Evolutionary conservation across 2,113 vertebrate genomes (phyloP).

Genomic region (Lamprotornis superbus): DNA sequence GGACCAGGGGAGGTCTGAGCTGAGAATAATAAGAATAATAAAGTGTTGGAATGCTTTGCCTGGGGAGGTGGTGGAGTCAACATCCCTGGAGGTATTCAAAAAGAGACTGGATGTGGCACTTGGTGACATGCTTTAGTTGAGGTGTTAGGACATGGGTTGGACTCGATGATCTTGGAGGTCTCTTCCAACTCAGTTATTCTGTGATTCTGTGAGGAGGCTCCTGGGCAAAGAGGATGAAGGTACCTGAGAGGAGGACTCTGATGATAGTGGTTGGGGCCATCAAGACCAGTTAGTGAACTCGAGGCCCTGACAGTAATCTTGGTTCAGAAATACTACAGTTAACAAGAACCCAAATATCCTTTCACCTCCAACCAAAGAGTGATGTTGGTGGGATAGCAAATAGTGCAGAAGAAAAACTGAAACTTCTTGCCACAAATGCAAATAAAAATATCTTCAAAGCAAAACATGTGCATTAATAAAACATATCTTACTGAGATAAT

Average conservation of each 20-base stretch:
- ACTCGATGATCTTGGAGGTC: too few relatives aligned
- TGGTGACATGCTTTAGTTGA: too few relatives aligned
- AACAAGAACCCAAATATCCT: neutral
- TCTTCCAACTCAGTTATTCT: too few relatives aligned
- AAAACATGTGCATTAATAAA: neutral
- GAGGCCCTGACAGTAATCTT: neutral
- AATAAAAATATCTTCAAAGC: slow-evolving; percentile 6
- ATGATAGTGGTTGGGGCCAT: neutral
- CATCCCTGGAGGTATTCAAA: too few relatives aligned
- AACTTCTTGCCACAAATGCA: neutral
- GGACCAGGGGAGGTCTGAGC: neutral
- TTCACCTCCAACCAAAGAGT: neutral
- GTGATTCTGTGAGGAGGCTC: neutral
- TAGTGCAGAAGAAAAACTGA: neutral
- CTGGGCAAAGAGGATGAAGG: neutral
- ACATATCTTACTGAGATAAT: neutral
- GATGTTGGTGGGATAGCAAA: neutral
- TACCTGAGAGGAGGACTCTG: accelerated
- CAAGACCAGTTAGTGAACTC: neutral
- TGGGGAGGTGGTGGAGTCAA: too few relatives aligned
- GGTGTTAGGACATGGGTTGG: too few relatives aligned
- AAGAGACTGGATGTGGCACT: too few relatives aligned
- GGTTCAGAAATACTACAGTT: neutral
- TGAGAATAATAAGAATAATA: neutral
- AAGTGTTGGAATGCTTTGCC: too few relatives aligned